phyloP scores from a whole-genome alignment of 2,888 invertebrate species.

The Hipparchia semele region DNA sequence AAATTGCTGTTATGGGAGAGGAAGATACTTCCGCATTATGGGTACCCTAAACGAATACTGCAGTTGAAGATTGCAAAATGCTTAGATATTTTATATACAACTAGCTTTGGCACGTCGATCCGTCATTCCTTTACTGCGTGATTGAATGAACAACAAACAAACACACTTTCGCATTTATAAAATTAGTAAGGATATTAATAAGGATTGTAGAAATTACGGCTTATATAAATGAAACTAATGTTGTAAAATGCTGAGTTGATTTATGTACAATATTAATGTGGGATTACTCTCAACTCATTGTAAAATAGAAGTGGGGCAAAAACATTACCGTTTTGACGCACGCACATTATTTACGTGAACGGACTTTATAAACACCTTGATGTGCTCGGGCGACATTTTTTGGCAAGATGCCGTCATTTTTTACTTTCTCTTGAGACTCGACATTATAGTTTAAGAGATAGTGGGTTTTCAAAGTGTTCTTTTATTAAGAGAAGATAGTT shows the following conservation, averaged over 20 bases:
- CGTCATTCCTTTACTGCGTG: too few relatives aligned
- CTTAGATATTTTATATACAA: too few relatives aligned
- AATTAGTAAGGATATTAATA: too few relatives aligned
- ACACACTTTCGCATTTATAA: too few relatives aligned
- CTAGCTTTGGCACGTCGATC: too few relatives aligned
- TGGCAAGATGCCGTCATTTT: conserved; percentile 50
- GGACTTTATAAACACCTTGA: conserved; percentile 55
- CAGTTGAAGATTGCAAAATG: too few relatives aligned
- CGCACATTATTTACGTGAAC: conserved; percentile 48
- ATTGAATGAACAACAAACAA: too few relatives aligned
- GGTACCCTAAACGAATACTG: too few relatives aligned
- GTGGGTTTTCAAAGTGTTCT: not conserved
- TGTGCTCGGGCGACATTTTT: conserved; percentile 48
- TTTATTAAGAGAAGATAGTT: not conserved
- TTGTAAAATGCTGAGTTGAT: too few relatives aligned
- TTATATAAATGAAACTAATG: too few relatives aligned
- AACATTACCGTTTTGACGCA: conserved; percentile 39
- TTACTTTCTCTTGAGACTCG: conserved; percentile 43
- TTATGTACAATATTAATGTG: not conserved
- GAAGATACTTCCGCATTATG: too few relatives aligned
- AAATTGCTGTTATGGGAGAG: not conserved
- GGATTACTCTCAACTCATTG: not conserved
- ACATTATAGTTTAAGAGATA: not conserved
- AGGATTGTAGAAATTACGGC: too few relatives aligned
- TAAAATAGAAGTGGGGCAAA: conserved; percentile 28